A percentile compares a stretch with the other conserved stretches of the same genome.
Conservation (phyloP, 2,797 vertebrate species). For the Leptatherina wallacei region DNA sequence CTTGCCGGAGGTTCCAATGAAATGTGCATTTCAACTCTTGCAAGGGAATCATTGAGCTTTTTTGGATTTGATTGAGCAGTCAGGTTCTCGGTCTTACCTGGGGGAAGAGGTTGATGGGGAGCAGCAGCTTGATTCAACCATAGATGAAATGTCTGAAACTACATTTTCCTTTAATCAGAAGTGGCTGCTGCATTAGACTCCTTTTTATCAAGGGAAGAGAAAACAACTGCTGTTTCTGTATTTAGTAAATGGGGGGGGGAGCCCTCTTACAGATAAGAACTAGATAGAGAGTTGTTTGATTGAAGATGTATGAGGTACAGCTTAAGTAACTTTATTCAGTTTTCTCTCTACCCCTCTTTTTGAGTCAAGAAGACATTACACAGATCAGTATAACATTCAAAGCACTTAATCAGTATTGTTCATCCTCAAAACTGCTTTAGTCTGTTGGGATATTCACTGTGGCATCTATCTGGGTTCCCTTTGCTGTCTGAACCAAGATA, state of each 20-base stretch:
- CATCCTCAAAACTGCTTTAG: background rate
- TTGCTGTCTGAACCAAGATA: background rate
- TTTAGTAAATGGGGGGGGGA: background rate
- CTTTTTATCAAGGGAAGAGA: background rate
- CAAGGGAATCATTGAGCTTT: conserved; percentile 24
- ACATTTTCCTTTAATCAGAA: background rate
- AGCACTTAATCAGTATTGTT: background rate
- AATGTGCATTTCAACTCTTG: conserved; percentile 24
- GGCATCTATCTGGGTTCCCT: background rate
- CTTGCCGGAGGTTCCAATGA: conserved; percentile 43
- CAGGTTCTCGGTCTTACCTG: conserved; percentile 9
- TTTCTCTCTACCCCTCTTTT: background rate
- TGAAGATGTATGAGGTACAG: background rate
- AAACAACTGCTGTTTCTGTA: background rate
- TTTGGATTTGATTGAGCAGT: conserved; percentile 45
- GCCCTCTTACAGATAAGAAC: background rate
- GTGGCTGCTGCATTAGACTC: background rate
- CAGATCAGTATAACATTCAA: too few species aligned
- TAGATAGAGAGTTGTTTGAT: background rate
- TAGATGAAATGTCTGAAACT: conserved; percentile 7
- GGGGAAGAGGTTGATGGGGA: conserved; percentile 9
- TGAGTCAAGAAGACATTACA: background rate
- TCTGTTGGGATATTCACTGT: background rate
- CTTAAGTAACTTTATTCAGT: background rate
- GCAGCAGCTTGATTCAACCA: conserved; percentile 3